These are phyloP conservation scores for Anorthoa munda DNA, from an alignment of 2,888 invertebrate species.

Conservation along the genomic window DNA sequence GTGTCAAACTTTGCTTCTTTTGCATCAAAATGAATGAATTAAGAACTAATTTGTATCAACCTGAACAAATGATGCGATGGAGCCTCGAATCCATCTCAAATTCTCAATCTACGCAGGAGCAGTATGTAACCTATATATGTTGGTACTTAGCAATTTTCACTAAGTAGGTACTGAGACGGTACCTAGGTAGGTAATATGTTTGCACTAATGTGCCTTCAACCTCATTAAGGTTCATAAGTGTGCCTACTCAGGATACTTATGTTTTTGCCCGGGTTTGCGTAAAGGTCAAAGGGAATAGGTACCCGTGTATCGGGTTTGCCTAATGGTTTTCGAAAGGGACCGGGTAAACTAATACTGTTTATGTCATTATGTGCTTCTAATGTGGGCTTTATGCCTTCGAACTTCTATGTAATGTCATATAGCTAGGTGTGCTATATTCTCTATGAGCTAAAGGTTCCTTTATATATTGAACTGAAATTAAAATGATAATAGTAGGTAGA, in stretches of 20 bases:
- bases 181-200: conserved; percentile 1
- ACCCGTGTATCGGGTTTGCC: conserved; percentile 26
- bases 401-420: not conserved
- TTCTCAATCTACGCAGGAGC: not conserved
- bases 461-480: too few species aligned
- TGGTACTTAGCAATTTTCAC: not conserved
- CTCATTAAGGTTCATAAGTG: conserved; percentile 35
- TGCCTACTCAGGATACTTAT: not conserved
- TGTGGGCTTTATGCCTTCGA: not conserved
- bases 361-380: conserved; percentile 24
- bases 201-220: conserved; percentile 18
- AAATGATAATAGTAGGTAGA: too few species aligned
- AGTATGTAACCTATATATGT: not conserved
- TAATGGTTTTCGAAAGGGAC: conserved; percentile 43
- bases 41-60: not conserved
- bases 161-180: not conserved
- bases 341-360: conserved; percentile 31
- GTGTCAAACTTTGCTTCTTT: too few species aligned
- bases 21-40: too few species aligned
- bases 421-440: not conserved
- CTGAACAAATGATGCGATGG: not conserved
- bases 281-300: conserved; percentile 34
- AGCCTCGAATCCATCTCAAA: not conserved
- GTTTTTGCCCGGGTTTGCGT: conserved; percentile 17
- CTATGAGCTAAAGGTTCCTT: too few species aligned